Conservation (phyloP, 2,888 invertebrate species). For the Pheosia gnoma region DNA sequence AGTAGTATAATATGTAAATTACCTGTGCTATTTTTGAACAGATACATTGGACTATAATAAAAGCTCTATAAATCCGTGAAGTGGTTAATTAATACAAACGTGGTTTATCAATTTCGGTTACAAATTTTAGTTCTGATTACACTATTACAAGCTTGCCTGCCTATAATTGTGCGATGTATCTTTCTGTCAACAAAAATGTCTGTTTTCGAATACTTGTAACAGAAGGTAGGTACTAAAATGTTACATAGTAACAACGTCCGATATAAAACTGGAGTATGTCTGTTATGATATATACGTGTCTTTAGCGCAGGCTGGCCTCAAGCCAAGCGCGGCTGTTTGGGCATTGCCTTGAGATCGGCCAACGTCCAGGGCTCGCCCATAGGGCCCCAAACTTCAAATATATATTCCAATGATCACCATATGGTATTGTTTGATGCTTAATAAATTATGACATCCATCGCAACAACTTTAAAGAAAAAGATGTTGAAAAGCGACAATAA, state of each 20-base stretch:
- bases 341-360: neutral
- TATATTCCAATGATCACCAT: neutral
- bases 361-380: neutral
- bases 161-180: no score
- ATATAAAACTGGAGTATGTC: neutral
- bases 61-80: neutral
- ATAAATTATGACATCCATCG: neutral
- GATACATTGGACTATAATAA: neutral
- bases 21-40: neutral
- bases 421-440: neutral
- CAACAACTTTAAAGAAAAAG: neutral
- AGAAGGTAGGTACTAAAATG: neutral
- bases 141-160: no score
- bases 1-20: neutral
- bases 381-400: constrained; percentile 1
- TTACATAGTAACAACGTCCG: neutral
- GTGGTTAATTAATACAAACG: neutral
- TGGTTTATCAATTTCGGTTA: no score
- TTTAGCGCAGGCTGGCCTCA: neutral
- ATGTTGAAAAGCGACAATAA: neutral
- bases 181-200: no score
- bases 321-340: constrained; percentile 3
- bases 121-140: no score
- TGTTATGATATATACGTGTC: constrained; percentile 1
- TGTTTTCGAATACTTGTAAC: neutral